Conservation (phyloP, 1,140 invertebrate species). For the Diorhabda elongata region DNA sequence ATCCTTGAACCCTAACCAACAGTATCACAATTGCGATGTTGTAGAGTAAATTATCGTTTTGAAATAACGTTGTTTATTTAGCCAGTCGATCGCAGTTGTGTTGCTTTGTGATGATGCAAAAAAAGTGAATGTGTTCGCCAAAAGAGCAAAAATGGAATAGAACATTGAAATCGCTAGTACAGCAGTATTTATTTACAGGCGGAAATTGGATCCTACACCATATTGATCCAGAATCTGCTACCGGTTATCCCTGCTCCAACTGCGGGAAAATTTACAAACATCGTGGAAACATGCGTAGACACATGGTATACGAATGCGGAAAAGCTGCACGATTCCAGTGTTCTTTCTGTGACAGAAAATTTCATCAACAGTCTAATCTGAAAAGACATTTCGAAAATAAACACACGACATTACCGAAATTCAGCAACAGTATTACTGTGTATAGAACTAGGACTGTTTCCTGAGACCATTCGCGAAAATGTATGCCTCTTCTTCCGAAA, state of each 20-base stretch:
- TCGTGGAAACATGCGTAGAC: constrained; percentile 50
- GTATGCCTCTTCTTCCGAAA: background rate
- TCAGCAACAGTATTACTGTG: constrained; percentile 38
- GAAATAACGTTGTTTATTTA: no score
- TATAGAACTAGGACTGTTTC: constrained; percentile 33
- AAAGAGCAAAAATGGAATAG: constrained; percentile 27
- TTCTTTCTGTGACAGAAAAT: constrained; percentile 48
- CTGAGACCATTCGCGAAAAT: constrained; percentile 7
- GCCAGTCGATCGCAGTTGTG: no score
- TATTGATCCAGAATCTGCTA: constrained; percentile 35
- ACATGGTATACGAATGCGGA: constrained; percentile 49
- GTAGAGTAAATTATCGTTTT: no score
- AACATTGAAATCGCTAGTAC: constrained; percentile 37
- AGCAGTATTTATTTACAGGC: constrained; percentile 45
- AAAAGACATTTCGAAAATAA: constrained; percentile 47
- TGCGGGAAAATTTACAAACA: constrained; percentile 52
- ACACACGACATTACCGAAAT: constrained; percentile 35
- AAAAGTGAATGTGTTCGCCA: constrained; percentile 15
- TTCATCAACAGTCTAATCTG: constrained; percentile 51
- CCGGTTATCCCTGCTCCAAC: constrained; percentile 47
- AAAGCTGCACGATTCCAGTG: constrained; percentile 49
- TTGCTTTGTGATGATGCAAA: no score
- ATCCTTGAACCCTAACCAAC: no score
- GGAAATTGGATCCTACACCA: constrained; percentile 39
- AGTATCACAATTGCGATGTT: no score